Evolutionary conservation across 2,113 vertebrate genomes (phyloP).

Genomic region (western clawed frog (Xenopus tropicalis)): UCB_Xtro_10.0 CM004452.2:32361001-32361500

Average conservation of each 20-base stretch:
- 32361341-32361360: slow-evolving; percentile 29
- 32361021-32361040: slow-evolving; percentile 31
- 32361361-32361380: slow-evolving; percentile 8
- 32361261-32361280: slow-evolving; percentile 13
- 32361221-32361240: not conserved
- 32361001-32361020: not conserved
- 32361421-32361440: not conserved
- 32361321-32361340: slow-evolving; percentile 23
- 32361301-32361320: not conserved
- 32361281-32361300: slow-evolving; percentile 6
- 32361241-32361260: not conserved
- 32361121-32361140: slow-evolving; percentile 9
- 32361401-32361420: not conserved
- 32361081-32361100: slow-evolving; percentile 13
- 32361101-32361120: slow-evolving; percentile 21
- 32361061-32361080: slow-evolving; percentile 20
- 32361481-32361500: slow-evolving; percentile 12
- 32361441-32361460: not conserved
- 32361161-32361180: not conserved
- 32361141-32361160: too few species aligned
- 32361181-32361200: slow-evolving; percentile 10
- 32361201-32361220: not conserved
- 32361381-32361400: slow-evolving; percentile 1
- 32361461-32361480: slow-evolving; percentile 2
- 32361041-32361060: slow-evolving; percentile 30